Base-by-base conservation (phyloP, 2,888 invertebrate species). In the Trissoscelio sp. region DNA sequence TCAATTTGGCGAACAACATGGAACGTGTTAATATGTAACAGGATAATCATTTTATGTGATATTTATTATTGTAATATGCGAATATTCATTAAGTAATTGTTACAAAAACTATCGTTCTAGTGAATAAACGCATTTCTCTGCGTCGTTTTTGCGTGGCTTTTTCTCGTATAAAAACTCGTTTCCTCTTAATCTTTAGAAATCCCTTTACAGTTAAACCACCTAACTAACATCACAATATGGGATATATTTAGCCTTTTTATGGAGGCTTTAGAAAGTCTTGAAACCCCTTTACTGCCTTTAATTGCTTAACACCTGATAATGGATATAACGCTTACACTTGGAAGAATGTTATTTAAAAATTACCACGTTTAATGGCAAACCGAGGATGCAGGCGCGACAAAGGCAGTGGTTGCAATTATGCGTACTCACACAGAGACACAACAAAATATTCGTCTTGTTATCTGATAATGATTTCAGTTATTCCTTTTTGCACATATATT, bases 231-330 rank as follows among this genome's bases (percentile, higher is more conserved):
- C 53, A 53, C 62, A 53, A 53, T 62, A 62, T 42, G 51, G 44
- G 24, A 24, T 73, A 53, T 73, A 62, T 73, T 53, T 57, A 70
- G 58, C 58, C 44, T 70, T 24, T 57, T 46, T 48, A 31, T 24
- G 34, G 14, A 11, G 16, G 67, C 67, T 69, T 53, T 70, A 34
- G 16, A 46, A 20, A 46, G 11, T 34, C 46, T 70, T 44, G 20
- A 57, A 58, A 58, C n/a, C 12, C 34, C 12, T 58, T 70, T 70
- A 37, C 16, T 37, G 37, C 48, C 5, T 57, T 46, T 73, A 73
- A 73, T 73, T 73, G 73, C 73, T 72, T 73, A 73, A 53, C 37
- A 73, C 42, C 73, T 62, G 53, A 39, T 62, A 73, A 53, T 62
- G 62, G 31, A 53, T 22, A 62, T 44, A 31, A 62, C 31, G 18